A percentile compares a stretch with the other conserved stretches of the same genome.
phyloP scores from a whole-genome alignment of 1,140 invertebrate genomes.

The Conus ventricosus region DNA sequence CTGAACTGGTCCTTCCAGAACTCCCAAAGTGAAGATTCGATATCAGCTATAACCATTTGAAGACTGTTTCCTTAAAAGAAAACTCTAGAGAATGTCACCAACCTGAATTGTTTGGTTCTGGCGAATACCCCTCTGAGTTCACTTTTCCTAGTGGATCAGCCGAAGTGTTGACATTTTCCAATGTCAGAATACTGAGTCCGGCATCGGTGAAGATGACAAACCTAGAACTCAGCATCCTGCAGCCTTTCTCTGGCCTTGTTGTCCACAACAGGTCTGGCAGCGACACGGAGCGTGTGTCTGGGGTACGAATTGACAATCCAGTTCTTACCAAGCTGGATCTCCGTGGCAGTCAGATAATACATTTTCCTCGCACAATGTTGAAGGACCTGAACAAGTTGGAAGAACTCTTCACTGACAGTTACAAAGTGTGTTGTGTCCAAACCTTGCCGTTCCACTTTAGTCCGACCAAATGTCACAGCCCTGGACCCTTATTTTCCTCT shows the following conservation, averaged over 20 bases:
- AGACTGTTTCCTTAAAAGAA: background rate
- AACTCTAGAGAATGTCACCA: background rate
- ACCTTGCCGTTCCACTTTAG: constrained; percentile 28
- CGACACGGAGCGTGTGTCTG: background rate
- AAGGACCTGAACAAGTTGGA: background rate
- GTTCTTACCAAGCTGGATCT: constrained; percentile 6
- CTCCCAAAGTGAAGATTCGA: background rate
- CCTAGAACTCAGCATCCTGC: background rate
- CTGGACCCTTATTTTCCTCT: constrained; percentile 43
- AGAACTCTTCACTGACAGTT: constrained; percentile 36
- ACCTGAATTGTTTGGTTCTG: background rate
- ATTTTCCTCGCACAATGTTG: constrained; percentile 25
- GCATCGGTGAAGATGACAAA: background rate
- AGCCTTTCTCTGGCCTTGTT: background rate
- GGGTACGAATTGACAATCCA: background rate
- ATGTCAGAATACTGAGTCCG: background rate
- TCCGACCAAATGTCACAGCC: constrained; percentile 26
- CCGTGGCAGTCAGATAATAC: constrained; percentile 4
- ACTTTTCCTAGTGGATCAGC: background rate
- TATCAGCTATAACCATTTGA: background rate
- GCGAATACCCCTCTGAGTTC: background rate
- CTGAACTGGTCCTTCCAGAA: background rate
- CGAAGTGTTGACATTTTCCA: background rate
- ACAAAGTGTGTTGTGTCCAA: constrained; percentile 46
- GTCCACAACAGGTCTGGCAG: background rate